phyloP scores from a whole-genome alignment of 2,888 invertebrate species.

The Craniophora ligustri region DNA sequence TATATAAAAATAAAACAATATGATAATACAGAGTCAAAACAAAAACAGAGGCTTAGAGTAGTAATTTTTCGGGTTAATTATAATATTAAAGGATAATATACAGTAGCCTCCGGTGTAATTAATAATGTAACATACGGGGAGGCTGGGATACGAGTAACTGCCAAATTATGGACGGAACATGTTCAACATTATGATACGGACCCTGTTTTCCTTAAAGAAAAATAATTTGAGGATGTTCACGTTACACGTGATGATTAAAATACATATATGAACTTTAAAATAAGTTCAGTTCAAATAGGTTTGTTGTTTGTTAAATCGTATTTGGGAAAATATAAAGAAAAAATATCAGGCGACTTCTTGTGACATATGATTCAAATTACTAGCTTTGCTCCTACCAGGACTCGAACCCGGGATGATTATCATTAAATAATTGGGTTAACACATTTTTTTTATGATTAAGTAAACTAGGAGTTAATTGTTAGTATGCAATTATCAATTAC shows the following conservation, averaged over 20 bases:
- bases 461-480: conserved; percentile 1
- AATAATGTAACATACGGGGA: conserved; percentile 15
- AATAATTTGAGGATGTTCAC: not conserved
- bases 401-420: too few relatives aligned
- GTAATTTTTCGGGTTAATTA: conserved; percentile 32
- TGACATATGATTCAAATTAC: too few relatives aligned
- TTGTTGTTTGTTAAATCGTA: too few relatives aligned
- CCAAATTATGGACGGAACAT: conserved; percentile 8
- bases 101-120: conserved; percentile 26
- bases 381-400: too few relatives aligned
- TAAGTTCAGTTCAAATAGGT: too few relatives aligned
- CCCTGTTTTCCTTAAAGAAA: not conserved
- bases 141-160: conserved; percentile 4
- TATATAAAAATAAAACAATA: not conserved
- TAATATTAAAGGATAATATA: conserved; percentile 26
- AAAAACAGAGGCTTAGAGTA: conserved; percentile 7
- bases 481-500: not conserved
- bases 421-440: too few relatives aligned
- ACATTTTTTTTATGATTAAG: too few relatives aligned
- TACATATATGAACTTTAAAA: too few relatives aligned
- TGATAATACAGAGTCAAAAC: not conserved
- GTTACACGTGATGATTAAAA: too few relatives aligned
- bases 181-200: conserved; percentile 12
- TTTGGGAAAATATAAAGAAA: too few relatives aligned
- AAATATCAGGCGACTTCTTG: too few relatives aligned